Base-by-base conservation (phyloP, 2,113 vertebrate genomes). In the Taurulus bubalis region DNA sequence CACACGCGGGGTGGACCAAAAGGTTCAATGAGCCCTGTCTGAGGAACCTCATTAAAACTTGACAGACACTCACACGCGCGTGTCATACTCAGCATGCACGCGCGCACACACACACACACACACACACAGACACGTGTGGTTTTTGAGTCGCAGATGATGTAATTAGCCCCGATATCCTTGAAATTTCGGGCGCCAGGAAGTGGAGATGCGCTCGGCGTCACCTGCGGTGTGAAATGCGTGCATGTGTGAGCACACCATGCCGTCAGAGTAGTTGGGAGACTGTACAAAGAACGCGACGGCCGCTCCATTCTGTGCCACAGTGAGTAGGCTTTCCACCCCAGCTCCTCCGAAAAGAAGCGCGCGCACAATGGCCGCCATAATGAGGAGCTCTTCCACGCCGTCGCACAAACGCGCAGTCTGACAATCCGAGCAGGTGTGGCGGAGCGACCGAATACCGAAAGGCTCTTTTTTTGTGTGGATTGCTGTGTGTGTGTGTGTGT, bases 241-340 rank as follows among this genome's bases (percentile, higher is more conserved):
- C 82, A 79, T 85, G 81, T 78, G 83, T 71, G 84, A 89, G 76
- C 80, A 30, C 87, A 75, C 81, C 69, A 66, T 26, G 88, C 62
- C 72, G 34, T 81, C 65, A 66, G n/a, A 82, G 78, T 80, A 58
- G 73, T 22, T 71, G 15, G 70, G 77, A 81, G 75, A 85, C 77
- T 82, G 82, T 71, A 85, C 79, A 87, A 86, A 87, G 83, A 83
- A 87, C 81, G 58, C 22, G 86, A 77, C 74, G 83, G 89, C 77
- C 74, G 38, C 80, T 84, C 80, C 32, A 76, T 89, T 92, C 87
- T 87, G 58, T 45, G 75, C 84, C 82, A 65, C 84, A 82, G 85
- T 80, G 64, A 87, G 90, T 56, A 87, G 83, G 81, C 92, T 94
- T 94, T 94, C 93, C 92, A 89, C 88, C 85, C 87, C 87, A 93